Percentiles rank a stretch among this genome's conserved stretches.
Evolutionary conservation across 2,113 vertebrate species (phyloP).

Genomic region (Noturus placidus): DNA sequence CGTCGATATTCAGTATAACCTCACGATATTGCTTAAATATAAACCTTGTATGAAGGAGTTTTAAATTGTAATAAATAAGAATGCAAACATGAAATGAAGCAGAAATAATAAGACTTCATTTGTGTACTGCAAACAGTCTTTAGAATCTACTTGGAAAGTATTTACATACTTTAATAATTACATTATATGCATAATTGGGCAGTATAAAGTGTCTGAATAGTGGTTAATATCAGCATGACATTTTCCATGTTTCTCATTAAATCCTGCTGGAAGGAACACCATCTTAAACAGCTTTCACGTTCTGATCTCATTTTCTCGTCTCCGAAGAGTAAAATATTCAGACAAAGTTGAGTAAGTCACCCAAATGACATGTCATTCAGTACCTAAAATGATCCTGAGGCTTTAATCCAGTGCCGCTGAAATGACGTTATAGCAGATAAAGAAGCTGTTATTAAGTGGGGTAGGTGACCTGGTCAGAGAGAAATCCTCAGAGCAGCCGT

Average conservation of each 20-base stretch:
- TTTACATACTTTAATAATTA: neutral
- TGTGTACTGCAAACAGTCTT: neutral
- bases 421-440: neutral
- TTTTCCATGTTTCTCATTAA: conserved; percentile 20
- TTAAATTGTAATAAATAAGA: neutral
- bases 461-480: conserved; percentile 15
- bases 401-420: neutral
- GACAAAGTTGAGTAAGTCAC: conserved; percentile 1
- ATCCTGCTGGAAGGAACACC: neutral
- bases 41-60: neutral
- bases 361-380: conserved; percentile 15
- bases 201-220: neutral
- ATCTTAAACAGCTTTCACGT: neutral
- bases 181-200: neutral
- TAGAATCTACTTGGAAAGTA: too few relatives aligned
- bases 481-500: conserved; percentile 1
- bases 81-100: neutral
- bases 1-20: too few relatives aligned
- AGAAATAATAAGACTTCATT: neutral
- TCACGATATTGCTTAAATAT: neutral
- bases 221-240: conserved; percentile 10
- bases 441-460: conserved; percentile 19
- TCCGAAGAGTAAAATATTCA: neutral
- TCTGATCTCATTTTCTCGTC: neutral
- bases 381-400: neutral